phyloP scores from a whole-genome alignment of 1,140 invertebrate genomes.

The Drosophila repletoides region DNA sequence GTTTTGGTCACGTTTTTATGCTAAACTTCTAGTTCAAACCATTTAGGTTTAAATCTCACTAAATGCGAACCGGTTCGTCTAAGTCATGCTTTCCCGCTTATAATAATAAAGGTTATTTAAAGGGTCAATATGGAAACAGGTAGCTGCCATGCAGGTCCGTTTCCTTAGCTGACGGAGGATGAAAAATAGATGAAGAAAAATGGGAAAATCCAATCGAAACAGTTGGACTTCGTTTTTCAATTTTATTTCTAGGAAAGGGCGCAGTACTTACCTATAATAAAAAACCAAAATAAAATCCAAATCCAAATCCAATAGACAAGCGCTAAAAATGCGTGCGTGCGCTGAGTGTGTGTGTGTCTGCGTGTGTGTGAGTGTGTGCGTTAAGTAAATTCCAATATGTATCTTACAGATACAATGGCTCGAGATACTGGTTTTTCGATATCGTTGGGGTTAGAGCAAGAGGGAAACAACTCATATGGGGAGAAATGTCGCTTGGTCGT shows the following conservation, averaged over 20 bases:
- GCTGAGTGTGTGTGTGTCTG: neutral
- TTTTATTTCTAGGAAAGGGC: constrained; percentile 42
- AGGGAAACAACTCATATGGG: constrained; percentile 3
- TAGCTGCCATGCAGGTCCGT: constrained; percentile 58
- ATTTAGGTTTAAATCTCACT: too few relatives aligned
- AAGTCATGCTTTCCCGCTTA: too few relatives aligned
- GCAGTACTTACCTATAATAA: constrained; percentile 51
- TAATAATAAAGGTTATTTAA: too few relatives aligned
- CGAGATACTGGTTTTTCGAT: constrained; percentile 75
- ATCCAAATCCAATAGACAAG: constrained; percentile 63
- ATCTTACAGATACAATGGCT: constrained; percentile 76
- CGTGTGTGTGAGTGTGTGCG: constrained; percentile 33
- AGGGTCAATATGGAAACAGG: constrained; percentile 54
- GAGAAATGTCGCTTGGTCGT: constrained; percentile 48
- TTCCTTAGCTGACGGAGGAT: constrained; percentile 56
- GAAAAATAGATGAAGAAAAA: too few relatives aligned
- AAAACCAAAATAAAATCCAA: too few relatives aligned
- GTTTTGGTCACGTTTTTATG: too few relatives aligned
- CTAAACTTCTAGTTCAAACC: too few relatives aligned
- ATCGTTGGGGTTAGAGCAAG: constrained; percentile 39
- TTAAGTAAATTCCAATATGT: constrained; percentile 79
- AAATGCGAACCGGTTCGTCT: too few relatives aligned
- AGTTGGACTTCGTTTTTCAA: constrained; percentile 21
- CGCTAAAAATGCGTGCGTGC: neutral
- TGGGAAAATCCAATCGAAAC: constrained; percentile 30